These are phyloP conservation scores for Parapristionchus giblindavisi DNA, from an alignment of 2,888 invertebrate genomes.

Conservation along the genomic window DNA sequence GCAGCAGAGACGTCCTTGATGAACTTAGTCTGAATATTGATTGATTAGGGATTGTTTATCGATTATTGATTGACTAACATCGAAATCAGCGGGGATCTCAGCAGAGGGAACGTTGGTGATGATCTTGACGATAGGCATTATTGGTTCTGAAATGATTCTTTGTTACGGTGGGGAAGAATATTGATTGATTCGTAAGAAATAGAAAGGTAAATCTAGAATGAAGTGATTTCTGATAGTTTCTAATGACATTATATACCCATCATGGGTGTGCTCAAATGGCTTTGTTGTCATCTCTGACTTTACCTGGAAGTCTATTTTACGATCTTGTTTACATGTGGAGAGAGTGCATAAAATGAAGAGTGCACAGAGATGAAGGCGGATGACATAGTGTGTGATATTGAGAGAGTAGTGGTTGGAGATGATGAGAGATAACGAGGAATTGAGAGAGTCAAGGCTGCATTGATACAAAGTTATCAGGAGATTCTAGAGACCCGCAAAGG, in stretches of 20 bases:
- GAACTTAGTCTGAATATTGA: background rate
- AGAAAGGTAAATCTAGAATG: no score
- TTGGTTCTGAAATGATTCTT: constrained; percentile 9
- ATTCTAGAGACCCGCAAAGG: background rate
- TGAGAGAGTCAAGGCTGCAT: no score
- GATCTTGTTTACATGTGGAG: background rate
- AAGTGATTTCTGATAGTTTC: no score
- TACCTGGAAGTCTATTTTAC: no score
- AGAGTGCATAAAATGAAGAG: background rate
- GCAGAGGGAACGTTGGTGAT: constrained; percentile 16
- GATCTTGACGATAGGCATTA: constrained; percentile 11
- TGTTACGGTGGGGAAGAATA: no score
- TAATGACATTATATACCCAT: no score
- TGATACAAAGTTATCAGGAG: background rate
- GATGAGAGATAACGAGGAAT: background rate
- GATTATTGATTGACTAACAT: background rate
- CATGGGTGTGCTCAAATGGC: no score
- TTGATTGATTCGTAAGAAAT: no score
- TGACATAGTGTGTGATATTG: background rate
- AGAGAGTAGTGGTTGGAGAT: background rate
- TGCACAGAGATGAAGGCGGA: background rate
- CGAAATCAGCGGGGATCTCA: constrained; percentile 25
- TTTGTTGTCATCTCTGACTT: no score
- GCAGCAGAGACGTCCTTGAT: background rate
- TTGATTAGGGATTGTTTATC: background rate